Percentiles rank a stretch among this genome's conserved stretches.
phyloP scores from a whole-genome alignment of 2,888 invertebrate genomes.

The Cordilura impudica region DNA sequence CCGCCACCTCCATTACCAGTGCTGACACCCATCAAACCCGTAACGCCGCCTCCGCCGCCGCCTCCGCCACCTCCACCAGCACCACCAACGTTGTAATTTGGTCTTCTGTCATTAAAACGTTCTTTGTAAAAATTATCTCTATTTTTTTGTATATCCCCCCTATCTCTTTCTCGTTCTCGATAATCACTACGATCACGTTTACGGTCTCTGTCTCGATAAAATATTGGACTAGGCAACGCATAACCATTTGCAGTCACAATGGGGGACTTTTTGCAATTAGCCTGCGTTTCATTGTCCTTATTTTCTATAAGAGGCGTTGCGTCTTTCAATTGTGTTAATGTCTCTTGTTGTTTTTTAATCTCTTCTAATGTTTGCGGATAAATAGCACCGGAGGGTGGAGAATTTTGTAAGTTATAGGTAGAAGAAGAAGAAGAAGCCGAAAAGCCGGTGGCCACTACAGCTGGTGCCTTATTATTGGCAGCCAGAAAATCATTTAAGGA shows the following conservation, averaged over 20 bases:
- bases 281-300: constrained; percentile 68
- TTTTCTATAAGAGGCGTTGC: constrained; percentile 25
- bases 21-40: not conserved
- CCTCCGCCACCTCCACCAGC: constrained; percentile 20
- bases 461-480: constrained; percentile 73
- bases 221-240: constrained; percentile 70
- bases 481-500: constrained; percentile 78
- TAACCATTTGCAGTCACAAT: constrained; percentile 71
- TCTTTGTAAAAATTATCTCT: constrained; percentile 47
- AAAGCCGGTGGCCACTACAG: constrained; percentile 69
- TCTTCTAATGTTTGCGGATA: constrained; percentile 68
- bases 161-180: constrained; percentile 49
- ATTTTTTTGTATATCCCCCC: constrained; percentile 20
- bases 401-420: constrained; percentile 19
- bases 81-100: constrained; percentile 36
- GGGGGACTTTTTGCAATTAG: constrained; percentile 69
- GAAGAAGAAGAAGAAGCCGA: not conserved
- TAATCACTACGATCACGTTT: constrained; percentile 56
- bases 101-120: constrained; percentile 52
- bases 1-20: constrained; percentile 30
- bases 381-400: constrained; percentile 63
- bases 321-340: constrained; percentile 26
- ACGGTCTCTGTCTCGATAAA: constrained; percentile 56
- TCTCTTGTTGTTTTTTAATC: constrained; percentile 53
- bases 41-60: constrained; percentile 7